phyloP scores from a whole-genome alignment of 2,797 vertebrate genomes.

The Onychomys arenicola region DNA sequence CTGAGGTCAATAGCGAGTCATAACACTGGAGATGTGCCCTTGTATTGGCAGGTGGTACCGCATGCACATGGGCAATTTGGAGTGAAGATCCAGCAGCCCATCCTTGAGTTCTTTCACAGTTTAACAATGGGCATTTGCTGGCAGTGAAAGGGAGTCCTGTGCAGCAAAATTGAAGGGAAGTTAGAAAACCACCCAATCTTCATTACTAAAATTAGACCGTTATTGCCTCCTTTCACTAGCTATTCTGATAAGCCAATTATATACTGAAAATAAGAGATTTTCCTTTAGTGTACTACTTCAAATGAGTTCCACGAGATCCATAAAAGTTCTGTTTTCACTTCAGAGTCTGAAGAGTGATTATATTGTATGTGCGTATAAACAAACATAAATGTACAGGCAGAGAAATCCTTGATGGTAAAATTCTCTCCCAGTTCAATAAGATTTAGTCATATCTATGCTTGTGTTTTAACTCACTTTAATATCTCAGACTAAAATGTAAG shows the following conservation, averaged over 20 bases:
- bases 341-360: constrained; percentile 46
- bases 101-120: constrained; percentile 22
- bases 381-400: neutral
- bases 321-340: constrained; percentile 35
- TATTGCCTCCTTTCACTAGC: constrained; percentile 19
- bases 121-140: constrained; percentile 57
- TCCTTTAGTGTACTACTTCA: constrained; percentile 37
- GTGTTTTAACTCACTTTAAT: constrained; percentile 13
- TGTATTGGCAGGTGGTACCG: constrained; percentile 32
- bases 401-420: neutral
- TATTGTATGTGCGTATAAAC: neutral
- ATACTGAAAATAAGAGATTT: constrained; percentile 60
- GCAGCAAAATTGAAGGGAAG: constrained; percentile 32
- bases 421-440: constrained; percentile 56
- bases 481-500: constrained; percentile 48
- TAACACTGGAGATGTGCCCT: neutral
- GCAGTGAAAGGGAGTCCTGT: neutral
- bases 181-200: constrained; percentile 52
- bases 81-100: constrained; percentile 55
- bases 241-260: constrained; percentile 56
- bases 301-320: constrained; percentile 42
- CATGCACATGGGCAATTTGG: constrained; percentile 22
- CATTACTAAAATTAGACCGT: constrained; percentile 67
- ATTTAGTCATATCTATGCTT: neutral
- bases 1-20: constrained; percentile 1